Base-by-base conservation (phyloP, 2,888 invertebrate species). In the Oxytorus armatus region DNA sequence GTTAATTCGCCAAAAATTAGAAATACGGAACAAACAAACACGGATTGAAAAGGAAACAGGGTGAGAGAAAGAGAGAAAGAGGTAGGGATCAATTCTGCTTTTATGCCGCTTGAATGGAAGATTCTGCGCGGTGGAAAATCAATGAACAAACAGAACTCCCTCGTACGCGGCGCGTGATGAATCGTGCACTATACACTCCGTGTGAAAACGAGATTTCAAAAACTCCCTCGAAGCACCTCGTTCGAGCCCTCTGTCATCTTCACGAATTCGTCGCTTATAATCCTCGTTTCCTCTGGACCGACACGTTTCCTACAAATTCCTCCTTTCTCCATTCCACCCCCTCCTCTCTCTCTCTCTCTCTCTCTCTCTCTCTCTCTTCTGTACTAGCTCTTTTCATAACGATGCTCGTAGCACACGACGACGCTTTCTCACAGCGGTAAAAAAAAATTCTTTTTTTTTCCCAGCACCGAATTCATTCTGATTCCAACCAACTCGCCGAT, bases 301-400 rank as follows among this genome's bases (percentile, higher is more conserved):
- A 82, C 83, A 83, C 83, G 83, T 83, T 74, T 69, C 73, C 59
- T 16, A 72, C 23, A 57, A 80, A 82, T 78, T 82, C 78, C 76
- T 72, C 53, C n/a, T 82, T 84, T 85, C 81, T 84, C 82, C 78
- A 74, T 72, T 49, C n/a, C 82, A 84, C 84, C 81, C 83, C 82
- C 82, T 79, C 79, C 83, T 83, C 73, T 82, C 82, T 78, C 80
- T 25, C 51, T 25, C 21, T 33, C 7, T 51, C n/a, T 14, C n/a
- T 66, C n/a, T 10, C 21, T 82, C 84, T 51, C 73, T 86, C 82
- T n/a, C n/a, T n/a, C 81, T 61, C 51, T 69, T 51, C 51, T 75
- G 33, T 47, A n/a, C 47, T 18, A n/a, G 51, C 29, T 57, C 18
- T 74, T 44, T 33, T 44, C 49, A 47, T n/a, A 10, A 49, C 59